These are phyloP conservation scores for Erpornis zantholeuca DNA, from an alignment of 2,113 vertebrate species.

Conservation along the genomic window DNA sequence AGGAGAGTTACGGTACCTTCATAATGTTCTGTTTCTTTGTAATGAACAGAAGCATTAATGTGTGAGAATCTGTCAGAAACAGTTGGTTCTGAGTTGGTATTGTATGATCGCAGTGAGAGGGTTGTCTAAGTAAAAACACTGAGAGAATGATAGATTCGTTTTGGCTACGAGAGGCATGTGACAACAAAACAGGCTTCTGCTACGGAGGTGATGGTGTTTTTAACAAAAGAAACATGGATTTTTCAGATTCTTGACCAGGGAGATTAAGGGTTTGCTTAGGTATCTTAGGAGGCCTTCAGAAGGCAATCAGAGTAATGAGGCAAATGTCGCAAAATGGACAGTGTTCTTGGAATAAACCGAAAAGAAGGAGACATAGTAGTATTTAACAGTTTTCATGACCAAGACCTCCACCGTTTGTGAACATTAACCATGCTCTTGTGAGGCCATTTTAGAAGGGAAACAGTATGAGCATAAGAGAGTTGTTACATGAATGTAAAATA, in stretches of 20 bases:
- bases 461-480: neutral
- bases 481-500: neutral
- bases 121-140: neutral
- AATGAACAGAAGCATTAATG: neutral
- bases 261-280: neutral
- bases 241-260: neutral
- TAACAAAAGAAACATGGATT: neutral
- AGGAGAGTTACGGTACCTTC: neutral
- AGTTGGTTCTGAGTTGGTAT: neutral
- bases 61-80: neutral
- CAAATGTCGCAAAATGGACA: neutral
- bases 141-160: neutral
- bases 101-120: neutral
- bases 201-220: rapidly evolving
- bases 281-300: neutral
- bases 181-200: neutral
- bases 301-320: neutral
- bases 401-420: neutral
- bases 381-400: neutral
- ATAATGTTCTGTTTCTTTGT: neutral
- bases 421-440: neutral
- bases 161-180: neutral
- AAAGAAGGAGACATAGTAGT: neutral
- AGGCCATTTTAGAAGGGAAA: neutral
- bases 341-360: neutral